A percentile compares a stretch with the other conserved stretches of the same genome.
Evolutionary conservation across 2,888 invertebrate genomes (phyloP).

Genomic region (Troilus luridus): DNA sequence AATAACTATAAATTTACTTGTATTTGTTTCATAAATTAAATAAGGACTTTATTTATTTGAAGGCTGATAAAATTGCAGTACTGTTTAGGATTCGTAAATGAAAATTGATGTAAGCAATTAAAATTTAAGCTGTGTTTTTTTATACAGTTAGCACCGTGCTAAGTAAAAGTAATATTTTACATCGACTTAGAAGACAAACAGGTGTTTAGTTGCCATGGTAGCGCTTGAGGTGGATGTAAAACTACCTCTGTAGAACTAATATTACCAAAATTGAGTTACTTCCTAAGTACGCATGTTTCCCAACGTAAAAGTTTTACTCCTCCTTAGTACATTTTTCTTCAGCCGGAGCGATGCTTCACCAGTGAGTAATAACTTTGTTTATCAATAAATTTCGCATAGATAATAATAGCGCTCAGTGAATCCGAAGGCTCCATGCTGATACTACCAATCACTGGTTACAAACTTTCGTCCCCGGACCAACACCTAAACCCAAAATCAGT

Average conservation of each 20-base stretch:
- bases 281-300: not conserved
- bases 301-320: not conserved
- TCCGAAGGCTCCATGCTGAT: no score
- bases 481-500: no score
- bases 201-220: constrained; percentile 36
- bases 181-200: not conserved
- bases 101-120: no score
- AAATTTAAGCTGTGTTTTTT: no score
- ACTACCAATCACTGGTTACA: no score
- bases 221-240: not conserved
- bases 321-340: not conserved
- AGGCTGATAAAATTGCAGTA: not conserved
- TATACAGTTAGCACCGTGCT: not conserved
- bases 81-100: not conserved
- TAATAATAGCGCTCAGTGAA: no score
- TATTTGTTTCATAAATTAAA: not conserved
- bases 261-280: not conserved
- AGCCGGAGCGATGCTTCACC: not conserved
- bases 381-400: not conserved
- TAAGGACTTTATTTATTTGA: not conserved
- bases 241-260: not conserved
- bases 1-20: no score
- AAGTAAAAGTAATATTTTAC: not conserved
- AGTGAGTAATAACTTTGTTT: not conserved
- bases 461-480: no score